A percentile compares a stretch with the other conserved stretches of the same genome.
Conservation (phyloP, 2,888 invertebrate species). For the Fragum fragum region DNA sequence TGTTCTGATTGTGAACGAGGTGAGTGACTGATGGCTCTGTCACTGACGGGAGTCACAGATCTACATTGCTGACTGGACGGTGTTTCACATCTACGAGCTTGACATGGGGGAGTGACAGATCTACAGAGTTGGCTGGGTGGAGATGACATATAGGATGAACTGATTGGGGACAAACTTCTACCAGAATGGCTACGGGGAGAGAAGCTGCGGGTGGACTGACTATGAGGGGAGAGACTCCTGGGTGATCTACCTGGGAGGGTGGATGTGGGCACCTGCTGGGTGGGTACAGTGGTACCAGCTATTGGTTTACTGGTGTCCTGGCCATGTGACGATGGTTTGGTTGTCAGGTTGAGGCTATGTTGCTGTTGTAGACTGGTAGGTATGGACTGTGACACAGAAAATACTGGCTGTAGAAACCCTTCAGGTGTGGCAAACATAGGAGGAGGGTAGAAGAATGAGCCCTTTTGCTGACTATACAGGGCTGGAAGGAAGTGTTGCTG, state of each 20-base stretch:
- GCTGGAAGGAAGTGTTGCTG: slow-evolving; percentile 59
- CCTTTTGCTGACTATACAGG: slow-evolving; percentile 61
- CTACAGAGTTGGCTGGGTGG: slow-evolving; percentile 43
- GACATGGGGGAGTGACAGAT: slow-evolving; percentile 27
- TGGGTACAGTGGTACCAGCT: not conserved
- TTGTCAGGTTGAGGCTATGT: slow-evolving; percentile 8
- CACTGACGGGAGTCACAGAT: slow-evolving; percentile 29
- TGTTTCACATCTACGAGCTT: not conserved
- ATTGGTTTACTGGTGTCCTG: not conserved
- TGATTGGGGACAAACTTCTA: slow-evolving; percentile 54
- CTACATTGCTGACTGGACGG: slow-evolving; percentile 29
- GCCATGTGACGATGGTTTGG: slow-evolving; percentile 12
- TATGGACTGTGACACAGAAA: slow-evolving; percentile 53
- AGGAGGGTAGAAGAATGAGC: slow-evolving; percentile 75
- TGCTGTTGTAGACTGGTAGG: slow-evolving; percentile 24
- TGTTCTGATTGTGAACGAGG: slow-evolving; percentile 54
- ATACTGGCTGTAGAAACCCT: slow-evolving; percentile 65
- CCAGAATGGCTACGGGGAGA: slow-evolving; percentile 58
- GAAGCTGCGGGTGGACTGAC: slow-evolving; percentile 64
- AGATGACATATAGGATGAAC: slow-evolving; percentile 59
- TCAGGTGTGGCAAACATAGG: slow-evolving; percentile 66
- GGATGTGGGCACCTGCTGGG: slow-evolving; percentile 4
- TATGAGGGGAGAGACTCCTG: slow-evolving; percentile 56
- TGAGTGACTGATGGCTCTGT: slow-evolving; percentile 24
- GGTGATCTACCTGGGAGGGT: slow-evolving; percentile 49